Percentiles rank a stretch among this genome's conserved stretches.
These are phyloP conservation scores for Sebastes matsubarae DNA, from an alignment of 2,797 vertebrate genomes.

Conservation along the genomic window DNA sequence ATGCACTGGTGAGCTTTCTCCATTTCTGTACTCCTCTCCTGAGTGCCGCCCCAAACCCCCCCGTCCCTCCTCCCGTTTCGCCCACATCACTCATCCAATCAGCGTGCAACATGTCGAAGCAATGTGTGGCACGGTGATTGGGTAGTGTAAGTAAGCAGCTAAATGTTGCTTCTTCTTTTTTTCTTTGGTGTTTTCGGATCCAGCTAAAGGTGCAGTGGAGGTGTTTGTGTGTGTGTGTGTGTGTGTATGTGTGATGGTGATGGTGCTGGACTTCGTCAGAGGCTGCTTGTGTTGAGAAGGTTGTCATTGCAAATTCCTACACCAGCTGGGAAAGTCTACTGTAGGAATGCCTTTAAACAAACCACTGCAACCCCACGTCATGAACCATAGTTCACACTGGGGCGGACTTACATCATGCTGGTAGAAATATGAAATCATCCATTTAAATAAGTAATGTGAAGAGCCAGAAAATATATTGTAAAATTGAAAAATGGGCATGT, in stretches of 20 bases:
- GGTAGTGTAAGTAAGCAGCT: slow-evolving; percentile 16
- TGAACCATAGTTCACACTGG: neutral
- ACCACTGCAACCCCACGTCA: neutral
- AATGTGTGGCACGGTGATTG: slow-evolving; percentile 53
- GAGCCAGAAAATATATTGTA: neutral
- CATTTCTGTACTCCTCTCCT: slow-evolving; percentile 62
- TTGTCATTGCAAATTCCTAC: slow-evolving; percentile 1
- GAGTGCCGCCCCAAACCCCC: slow-evolving; percentile 23
- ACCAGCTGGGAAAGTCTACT: neutral
- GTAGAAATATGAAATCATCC: neutral
- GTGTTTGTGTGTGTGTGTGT: neutral
- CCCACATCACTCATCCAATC: slow-evolving; percentile 62
- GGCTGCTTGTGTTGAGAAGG: neutral
- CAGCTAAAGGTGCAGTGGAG: neutral
- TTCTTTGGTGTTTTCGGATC: neutral
- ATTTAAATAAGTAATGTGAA: neutral
- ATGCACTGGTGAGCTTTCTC: slow-evolving; percentile 73
- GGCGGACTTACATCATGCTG: neutral
- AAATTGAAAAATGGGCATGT: neutral
- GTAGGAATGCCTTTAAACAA: neutral
- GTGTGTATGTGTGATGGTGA: neutral
- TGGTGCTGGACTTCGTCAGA: neutral
- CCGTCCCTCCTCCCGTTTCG: neutral
- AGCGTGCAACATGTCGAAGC: slow-evolving; percentile 31
- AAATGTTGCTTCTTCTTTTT: neutral